phyloP scores from a whole-genome alignment of 2,113 vertebrate species.

The Hoplias malabaricus region DNA sequence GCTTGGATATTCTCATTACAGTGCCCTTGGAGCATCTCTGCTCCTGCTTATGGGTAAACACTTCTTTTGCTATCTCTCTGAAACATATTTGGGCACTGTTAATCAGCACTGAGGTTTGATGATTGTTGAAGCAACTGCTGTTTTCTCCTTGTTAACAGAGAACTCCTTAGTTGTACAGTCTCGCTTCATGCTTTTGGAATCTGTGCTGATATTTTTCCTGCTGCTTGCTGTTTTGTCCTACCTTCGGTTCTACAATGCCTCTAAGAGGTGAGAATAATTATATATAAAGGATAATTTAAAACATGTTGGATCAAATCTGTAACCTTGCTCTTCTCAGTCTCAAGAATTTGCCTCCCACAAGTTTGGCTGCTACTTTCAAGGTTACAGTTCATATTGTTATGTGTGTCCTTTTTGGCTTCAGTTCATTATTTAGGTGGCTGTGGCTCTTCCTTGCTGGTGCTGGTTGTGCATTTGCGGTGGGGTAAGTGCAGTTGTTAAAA shows the following conservation, averaged over 20 bases:
- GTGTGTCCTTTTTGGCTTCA: constrained; percentile 52
- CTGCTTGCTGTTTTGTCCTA: constrained; percentile 85
- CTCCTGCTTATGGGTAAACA: constrained; percentile 83
- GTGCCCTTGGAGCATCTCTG: constrained; percentile 78
- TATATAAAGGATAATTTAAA: background rate
- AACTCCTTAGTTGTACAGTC: constrained; percentile 93
- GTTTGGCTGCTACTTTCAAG: background rate
- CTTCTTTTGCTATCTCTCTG: background rate
- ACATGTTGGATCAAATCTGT: too few species aligned
- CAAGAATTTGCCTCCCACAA: background rate
- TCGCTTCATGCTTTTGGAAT: constrained; percentile 91
- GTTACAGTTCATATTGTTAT: background rate
- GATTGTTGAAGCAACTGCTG: background rate
- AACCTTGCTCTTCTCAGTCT: background rate
- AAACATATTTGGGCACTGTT: background rate
- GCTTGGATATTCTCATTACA: constrained; percentile 76
- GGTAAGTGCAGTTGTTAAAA: constrained; percentile 74
- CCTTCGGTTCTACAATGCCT: constrained; percentile 82
- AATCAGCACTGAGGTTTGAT: background rate
- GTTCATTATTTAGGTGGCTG: constrained; percentile 78
- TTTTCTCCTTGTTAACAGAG: constrained; percentile 66
- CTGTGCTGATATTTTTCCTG: constrained; percentile 88
- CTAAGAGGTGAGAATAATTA: constrained; percentile 71
- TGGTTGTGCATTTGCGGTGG: constrained; percentile 82
- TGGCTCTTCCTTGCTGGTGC: constrained; percentile 86